Conservation (phyloP, 1,140 invertebrate species). For the Argopecten irradians region DNA sequence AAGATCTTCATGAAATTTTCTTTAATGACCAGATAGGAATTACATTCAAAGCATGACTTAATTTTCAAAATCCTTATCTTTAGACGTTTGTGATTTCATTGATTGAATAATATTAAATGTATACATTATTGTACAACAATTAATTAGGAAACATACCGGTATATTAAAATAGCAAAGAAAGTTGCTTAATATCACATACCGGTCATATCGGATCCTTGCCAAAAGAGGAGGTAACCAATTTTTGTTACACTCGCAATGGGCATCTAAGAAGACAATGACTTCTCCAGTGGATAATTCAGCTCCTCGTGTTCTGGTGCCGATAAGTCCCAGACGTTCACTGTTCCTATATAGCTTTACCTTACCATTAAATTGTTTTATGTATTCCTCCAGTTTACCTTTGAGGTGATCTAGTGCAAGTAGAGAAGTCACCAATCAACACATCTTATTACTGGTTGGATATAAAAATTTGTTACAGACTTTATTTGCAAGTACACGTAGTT, state of each 20-base stretch:
- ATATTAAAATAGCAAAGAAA: too few species aligned
- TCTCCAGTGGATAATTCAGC: slow-evolving; percentile 96
- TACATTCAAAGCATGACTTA: too few species aligned
- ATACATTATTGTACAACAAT: too few species aligned
- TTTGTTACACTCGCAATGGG: slow-evolving; percentile 85
- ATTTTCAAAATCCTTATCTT: too few species aligned
- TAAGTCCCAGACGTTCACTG: slow-evolving; percentile 91
- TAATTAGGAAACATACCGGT: too few species aligned
- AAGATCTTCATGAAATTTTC: too few species aligned
- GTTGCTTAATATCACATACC: slow-evolving; percentile 78
- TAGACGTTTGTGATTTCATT: too few species aligned
- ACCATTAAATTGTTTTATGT: slow-evolving; percentile 89
- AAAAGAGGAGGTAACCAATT: slow-evolving; percentile 98
- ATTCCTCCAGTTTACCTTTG: slow-evolving; percentile 91
- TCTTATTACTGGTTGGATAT: not conserved
- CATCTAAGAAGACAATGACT: slow-evolving; percentile 98
- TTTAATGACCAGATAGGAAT: too few species aligned
- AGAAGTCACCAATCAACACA: slow-evolving; percentile 5
- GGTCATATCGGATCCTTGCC: slow-evolving; percentile 93
- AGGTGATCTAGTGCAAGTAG: slow-evolving; percentile 85
- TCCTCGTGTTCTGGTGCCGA: slow-evolving; percentile 93
- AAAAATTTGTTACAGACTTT: not conserved
- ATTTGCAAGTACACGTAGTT: not conserved
- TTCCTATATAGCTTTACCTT: slow-evolving; percentile 89
- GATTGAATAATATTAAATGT: too few species aligned